phyloP scores from a whole-genome alignment of 1,140 invertebrate species.

The Harpegnathos saltator region DNA sequence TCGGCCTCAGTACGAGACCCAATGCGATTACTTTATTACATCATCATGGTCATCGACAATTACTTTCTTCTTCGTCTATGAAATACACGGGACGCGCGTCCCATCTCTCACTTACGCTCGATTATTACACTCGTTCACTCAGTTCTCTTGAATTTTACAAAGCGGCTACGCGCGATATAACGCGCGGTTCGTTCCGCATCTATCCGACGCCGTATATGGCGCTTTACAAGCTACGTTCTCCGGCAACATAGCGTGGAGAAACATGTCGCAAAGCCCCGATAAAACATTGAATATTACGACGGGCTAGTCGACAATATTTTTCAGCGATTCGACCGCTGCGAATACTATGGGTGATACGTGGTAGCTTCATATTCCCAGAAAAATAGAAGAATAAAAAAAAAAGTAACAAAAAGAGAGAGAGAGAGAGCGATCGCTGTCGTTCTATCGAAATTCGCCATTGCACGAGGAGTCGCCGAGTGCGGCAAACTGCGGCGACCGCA shows the following conservation, averaged over 20 bases:
- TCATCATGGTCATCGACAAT: background rate
- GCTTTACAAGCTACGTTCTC: background rate
- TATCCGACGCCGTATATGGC: background rate
- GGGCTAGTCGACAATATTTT: slow-evolving; percentile 8
- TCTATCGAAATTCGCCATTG: background rate
- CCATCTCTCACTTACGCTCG: no score
- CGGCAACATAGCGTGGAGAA: no score
- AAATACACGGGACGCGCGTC: background rate
- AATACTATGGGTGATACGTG: background rate
- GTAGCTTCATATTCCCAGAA: no score
- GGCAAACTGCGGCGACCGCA: background rate
- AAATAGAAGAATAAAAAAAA: no score
- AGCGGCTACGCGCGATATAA: background rate
- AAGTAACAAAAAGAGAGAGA: background rate
- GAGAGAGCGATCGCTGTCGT: background rate
- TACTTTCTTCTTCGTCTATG: background rate
- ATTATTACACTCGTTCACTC: background rate
- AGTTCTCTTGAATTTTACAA: background rate
- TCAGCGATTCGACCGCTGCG: background rate
- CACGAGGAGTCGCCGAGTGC: no score
- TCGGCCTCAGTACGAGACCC: no score
- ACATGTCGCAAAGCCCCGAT: background rate
- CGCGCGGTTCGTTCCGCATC: background rate
- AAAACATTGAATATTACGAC: slow-evolving; percentile 31
- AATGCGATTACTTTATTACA: background rate